Evolutionary conservation across 1,140 invertebrate species (phyloP), one percentile per base, ranked within the genome.

Genomic region (Drosophila orosa): DNA sequence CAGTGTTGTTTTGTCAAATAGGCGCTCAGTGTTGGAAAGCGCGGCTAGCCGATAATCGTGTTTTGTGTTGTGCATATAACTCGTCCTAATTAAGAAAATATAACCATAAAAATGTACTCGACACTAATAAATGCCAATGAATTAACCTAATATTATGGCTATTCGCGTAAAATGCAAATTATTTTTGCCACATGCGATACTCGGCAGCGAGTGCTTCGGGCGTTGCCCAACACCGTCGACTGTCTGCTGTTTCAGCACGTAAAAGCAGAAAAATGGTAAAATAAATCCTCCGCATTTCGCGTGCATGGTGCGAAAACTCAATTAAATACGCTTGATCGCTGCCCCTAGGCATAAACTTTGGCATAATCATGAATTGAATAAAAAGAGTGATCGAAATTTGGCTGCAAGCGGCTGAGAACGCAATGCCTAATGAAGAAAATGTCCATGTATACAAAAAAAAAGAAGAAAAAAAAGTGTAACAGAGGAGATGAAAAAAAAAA

Each of bases 261-360:
- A 75, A 75, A 75, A 62, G 22, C 40, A 58, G 62, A 68, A 50
- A 69, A 73, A 73, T 73, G 73, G 72, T 75, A 75, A 75, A 75
- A 75, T 65, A 65, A 74, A 57, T 52, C 60, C 35, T 39, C 10
- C 39, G 33, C 15, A 58, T 31, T 55, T 54, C 42, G n/a, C 33
- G 50, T 35, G 15, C 19, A 33, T 27, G 10, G 27, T 47, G 39
- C 39, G 29, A 75, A 73, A 61, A 48, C 33, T 33, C 10, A 33
- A 27, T 4, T 25, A 39, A 69, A 57, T 37, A 27, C 9, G 27
- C 19, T 12, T 17, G 0, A 47, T 7, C 8, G 25, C 17, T 12
- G 12, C 19, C 12, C n/a, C 12, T 22, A n/a, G 5, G 5, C 10
- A 22, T 31, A 68, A 71, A 69, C 65, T 45, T 47, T 65, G 25